Evolutionary conservation across 2,888 invertebrate genomes (phyloP).

Genomic region (Mamestra brassicae): DNA sequence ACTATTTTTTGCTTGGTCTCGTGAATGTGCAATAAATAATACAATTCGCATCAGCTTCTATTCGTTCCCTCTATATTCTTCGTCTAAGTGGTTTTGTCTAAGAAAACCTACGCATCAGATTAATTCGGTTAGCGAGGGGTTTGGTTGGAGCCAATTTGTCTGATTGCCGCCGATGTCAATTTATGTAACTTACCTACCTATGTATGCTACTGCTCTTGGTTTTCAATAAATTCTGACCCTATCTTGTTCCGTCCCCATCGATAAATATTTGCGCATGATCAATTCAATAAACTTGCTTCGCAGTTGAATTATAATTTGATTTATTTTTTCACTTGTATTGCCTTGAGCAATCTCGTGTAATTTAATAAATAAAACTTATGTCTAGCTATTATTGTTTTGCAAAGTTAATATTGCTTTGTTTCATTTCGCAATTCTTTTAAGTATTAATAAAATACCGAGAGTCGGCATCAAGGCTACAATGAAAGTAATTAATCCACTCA

Average conservation of each 20-base stretch:
- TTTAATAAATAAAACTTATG: conserved; percentile 44
- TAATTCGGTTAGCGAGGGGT: conserved; percentile 88
- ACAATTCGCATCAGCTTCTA: conserved; percentile 71
- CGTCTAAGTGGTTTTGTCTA: conserved; percentile 85
- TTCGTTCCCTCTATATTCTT: conserved; percentile 76
- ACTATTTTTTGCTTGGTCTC: conserved; percentile 56
- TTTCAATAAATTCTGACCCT: conserved; percentile 90
- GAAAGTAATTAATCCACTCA: conserved; percentile 66
- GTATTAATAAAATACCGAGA: conserved; percentile 53
- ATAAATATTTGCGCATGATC: conserved; percentile 91
- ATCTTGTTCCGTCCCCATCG: conserved; percentile 87
- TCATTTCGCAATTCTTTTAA: conserved; percentile 54
- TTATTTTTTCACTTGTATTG: conserved; percentile 59
- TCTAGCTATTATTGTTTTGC: conserved; percentile 22
- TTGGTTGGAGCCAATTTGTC: conserved; percentile 90
- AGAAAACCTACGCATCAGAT: conserved; percentile 89
- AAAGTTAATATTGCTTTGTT: conserved; percentile 29
- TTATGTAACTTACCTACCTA: conserved; percentile 86
- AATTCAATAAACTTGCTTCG: conserved; percentile 86
- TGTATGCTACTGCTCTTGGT: conserved; percentile 82
- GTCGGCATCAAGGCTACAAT: conserved; percentile 41
- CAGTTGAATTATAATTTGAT: conserved; percentile 78
- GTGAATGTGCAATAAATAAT: conserved; percentile 68
- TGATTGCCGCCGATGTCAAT: conserved; percentile 90
- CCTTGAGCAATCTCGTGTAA: conserved; percentile 42